These are phyloP conservation scores for Pungitius pungitius DNA, from an alignment of 2,113 vertebrate species.

Conservation along the genomic window DNA sequence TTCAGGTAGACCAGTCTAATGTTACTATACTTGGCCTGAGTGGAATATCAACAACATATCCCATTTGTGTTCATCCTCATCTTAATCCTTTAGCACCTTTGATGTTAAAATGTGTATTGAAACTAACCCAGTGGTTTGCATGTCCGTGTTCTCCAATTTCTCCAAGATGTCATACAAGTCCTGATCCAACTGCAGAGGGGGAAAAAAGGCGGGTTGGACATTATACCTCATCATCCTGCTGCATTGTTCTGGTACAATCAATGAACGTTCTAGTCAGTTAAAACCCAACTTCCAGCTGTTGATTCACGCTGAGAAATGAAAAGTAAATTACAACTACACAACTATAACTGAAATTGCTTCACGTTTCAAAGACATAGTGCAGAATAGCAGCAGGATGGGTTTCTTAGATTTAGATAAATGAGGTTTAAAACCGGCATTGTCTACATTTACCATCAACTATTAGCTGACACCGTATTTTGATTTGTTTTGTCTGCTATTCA, in stretches of 20 bases:
- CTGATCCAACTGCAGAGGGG: slow-evolving; percentile 89
- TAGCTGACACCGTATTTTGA: slow-evolving; percentile 10
- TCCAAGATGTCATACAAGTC: slow-evolving; percentile 88
- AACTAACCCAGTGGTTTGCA: slow-evolving; percentile 69
- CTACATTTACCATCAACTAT: slow-evolving; percentile 7
- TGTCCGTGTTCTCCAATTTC: slow-evolving; percentile 86
- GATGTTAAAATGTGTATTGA: not conserved
- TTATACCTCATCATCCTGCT: not conserved
- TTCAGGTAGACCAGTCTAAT: not conserved
- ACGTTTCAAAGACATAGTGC: not conserved
- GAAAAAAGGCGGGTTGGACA: not conserved
- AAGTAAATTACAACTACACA: not conserved
- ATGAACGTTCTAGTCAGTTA: not conserved
- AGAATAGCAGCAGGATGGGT: not conserved
- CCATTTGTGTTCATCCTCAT: not conserved
- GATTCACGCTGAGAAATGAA: not conserved
- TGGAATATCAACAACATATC: not conserved
- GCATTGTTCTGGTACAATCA: not conserved
- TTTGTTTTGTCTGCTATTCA: slow-evolving; percentile 19
- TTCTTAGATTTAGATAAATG: not conserved
- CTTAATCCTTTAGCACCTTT: not conserved
- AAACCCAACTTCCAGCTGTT: slow-evolving; percentile 13
- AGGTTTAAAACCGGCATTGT: not conserved
- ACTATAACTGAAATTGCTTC: not conserved
- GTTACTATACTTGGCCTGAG: not conserved